Conservation (phyloP, 2,797 vertebrate species). For the Novumbra hubbsi region DNA sequence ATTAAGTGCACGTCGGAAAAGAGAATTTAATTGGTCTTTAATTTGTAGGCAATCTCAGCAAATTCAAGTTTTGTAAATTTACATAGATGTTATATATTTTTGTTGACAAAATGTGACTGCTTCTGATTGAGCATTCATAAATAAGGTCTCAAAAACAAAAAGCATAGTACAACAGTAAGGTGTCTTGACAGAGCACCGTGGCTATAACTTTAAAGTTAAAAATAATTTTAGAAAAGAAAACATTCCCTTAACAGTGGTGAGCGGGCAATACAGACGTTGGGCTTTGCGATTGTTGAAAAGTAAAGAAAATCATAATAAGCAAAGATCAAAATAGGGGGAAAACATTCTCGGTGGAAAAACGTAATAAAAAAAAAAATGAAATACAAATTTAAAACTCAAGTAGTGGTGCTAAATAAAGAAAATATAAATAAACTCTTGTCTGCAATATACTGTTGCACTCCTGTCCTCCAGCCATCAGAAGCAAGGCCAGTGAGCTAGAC, state of each 20-base stretch:
- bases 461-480: constrained; percentile 49
- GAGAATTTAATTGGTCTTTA: not conserved
- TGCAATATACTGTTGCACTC: constrained; percentile 35
- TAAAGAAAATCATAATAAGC: constrained; percentile 41
- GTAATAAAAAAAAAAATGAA: constrained; percentile 6
- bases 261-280: constrained; percentile 5
- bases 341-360: constrained; percentile 24
- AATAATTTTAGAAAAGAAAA: constrained; percentile 4
- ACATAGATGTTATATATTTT: not conserved
- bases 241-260: constrained; percentile 13
- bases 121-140: not conserved
- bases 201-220: not conserved
- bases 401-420: constrained; percentile 27
- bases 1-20: not conserved
- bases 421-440: constrained; percentile 37
- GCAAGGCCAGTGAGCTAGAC: constrained; percentile 50
- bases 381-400: constrained; percentile 34
- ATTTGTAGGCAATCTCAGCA: not conserved
- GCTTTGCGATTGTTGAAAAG: constrained; percentile 23
- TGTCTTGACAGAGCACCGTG: not conserved
- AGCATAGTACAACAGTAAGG: constrained; percentile 4
- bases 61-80: not conserved
- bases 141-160: not conserved
- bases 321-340: constrained; percentile 29
- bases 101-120: not conserved